A percentile compares a stretch with the other conserved stretches of the same genome.
Conservation (phyloP, 2,113 vertebrate genomes). For the Tauraco erythrolophus region DNA sequence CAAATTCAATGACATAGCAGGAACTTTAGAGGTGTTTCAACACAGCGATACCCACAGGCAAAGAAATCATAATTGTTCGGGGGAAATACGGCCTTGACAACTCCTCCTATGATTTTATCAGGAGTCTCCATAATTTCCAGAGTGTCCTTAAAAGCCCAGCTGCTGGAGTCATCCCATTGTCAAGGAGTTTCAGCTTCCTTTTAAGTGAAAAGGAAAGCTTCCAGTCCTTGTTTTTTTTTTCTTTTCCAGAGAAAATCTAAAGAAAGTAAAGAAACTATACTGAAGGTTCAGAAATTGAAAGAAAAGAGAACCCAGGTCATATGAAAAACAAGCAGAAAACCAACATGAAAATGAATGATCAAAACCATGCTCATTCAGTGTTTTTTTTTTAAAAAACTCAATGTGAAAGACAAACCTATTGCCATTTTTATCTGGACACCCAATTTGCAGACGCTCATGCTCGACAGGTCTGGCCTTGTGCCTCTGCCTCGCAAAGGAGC, state of each 20-base stretch:
- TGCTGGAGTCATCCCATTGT: conserved; percentile 38
- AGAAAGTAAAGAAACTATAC: neutral
- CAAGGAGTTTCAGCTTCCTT: neutral
- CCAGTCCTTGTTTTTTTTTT: neutral
- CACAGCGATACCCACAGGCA: conserved; percentile 24
- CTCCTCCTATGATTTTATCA: conserved; percentile 19
- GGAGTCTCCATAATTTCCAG: conserved; percentile 11
- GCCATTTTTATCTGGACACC: neutral
- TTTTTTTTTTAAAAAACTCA: neutral
- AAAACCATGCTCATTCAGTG: neutral
- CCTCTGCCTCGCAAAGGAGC: neutral
- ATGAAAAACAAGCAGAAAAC: neutral
- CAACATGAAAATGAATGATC: neutral
- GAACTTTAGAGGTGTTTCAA: conserved; percentile 29
- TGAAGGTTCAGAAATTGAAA: neutral
- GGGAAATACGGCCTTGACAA: neutral
- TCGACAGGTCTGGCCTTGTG: neutral
- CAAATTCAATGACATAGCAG: conserved; percentile 33
- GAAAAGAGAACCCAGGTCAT: neutral
- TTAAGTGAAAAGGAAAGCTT: neutral
- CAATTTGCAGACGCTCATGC: neutral
- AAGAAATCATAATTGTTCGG: conserved; percentile 1
- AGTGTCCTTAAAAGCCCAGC: conserved; percentile 54
- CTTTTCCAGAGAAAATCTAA: neutral
- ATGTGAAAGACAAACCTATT: neutral